Evolutionary conservation across 2,888 invertebrate species (phyloP).

Genomic region (Bhutanitis thaidina): DNA sequence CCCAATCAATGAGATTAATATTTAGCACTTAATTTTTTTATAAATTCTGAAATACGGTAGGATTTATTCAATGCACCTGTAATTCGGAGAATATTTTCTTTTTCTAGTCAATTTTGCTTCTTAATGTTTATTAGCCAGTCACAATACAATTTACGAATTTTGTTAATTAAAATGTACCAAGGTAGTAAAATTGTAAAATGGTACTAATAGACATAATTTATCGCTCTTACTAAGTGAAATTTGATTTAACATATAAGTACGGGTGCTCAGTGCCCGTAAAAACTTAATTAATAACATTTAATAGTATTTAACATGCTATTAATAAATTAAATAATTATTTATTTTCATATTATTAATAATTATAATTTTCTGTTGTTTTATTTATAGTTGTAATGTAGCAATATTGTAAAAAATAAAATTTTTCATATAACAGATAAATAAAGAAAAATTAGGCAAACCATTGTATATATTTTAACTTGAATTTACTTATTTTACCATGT

Average conservation of each 20-base stretch:
- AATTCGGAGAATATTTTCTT: slow-evolving; percentile 2
- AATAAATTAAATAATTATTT: neutral
- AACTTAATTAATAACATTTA: neutral
- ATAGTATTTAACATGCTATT: neutral
- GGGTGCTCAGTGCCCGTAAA: neutral
- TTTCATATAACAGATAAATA: slow-evolving; percentile 17
- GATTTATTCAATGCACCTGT: slow-evolving; percentile 11
- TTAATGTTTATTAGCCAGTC: slow-evolving; percentile 5
- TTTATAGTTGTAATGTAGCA: slow-evolving; percentile 11
- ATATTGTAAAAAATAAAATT: slow-evolving; percentile 13
- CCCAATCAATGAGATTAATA: no score
- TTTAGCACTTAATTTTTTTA: no score
- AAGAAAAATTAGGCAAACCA: slow-evolving; percentile 1
- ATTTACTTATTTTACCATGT: no score
- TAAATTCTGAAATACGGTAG: neutral
- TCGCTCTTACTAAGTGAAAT: slow-evolving; percentile 2
- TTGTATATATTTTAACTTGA: no score
- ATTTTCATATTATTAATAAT: slow-evolving; percentile 13
- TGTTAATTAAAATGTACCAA: slow-evolving; percentile 11
- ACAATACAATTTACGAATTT: slow-evolving; percentile 5
- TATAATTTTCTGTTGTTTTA: slow-evolving; percentile 7
- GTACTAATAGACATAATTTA: slow-evolving; percentile 6
- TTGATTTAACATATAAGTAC: neutral
- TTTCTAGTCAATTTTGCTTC: slow-evolving; percentile 18
- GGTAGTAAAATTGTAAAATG: slow-evolving; percentile 19